Percentiles rank a stretch among this genome's conserved stretches.
Evolutionary conservation across 2,797 vertebrate genomes (phyloP).

Genomic region (Garrulus glandarius): DNA sequence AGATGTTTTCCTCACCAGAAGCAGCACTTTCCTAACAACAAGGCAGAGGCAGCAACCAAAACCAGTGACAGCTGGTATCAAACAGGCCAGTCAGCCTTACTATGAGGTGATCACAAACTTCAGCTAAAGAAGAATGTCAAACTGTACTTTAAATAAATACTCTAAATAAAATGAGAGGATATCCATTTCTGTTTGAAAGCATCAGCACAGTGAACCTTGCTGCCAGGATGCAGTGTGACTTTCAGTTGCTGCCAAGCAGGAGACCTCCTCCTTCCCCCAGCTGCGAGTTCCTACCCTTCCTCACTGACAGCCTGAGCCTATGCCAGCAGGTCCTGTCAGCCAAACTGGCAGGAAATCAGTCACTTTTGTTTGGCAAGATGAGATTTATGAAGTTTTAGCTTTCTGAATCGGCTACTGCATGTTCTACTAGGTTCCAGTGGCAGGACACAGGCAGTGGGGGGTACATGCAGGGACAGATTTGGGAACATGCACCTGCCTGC

Average conservation of each 20-base stretch:
- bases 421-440: neutral
- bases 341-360: neutral
- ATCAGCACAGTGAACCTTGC: neutral
- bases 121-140: neutral
- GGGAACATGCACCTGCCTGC: neutral
- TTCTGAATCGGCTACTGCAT: neutral
- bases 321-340: neutral
- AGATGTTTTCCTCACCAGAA: neutral
- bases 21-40: neutral
- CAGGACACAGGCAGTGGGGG: neutral
- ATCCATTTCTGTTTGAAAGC: neutral
- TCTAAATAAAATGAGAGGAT: neutral
- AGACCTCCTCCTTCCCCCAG: neutral
- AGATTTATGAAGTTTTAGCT: neutral
- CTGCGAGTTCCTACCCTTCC: neutral
- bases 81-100: neutral
- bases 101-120: neutral
- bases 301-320: accelerated
- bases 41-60: neutral
- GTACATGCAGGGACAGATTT: accelerated
- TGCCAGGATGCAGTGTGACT: neutral
- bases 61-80: neutral
- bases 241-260: neutral
- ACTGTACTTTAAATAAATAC: neutral
- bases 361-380: neutral